Percentiles rank a stretch among this genome's conserved stretches.
Evolutionary conservation across 2,888 invertebrate genomes (phyloP).

Genomic region (Trichogramma evanescens): DNA sequence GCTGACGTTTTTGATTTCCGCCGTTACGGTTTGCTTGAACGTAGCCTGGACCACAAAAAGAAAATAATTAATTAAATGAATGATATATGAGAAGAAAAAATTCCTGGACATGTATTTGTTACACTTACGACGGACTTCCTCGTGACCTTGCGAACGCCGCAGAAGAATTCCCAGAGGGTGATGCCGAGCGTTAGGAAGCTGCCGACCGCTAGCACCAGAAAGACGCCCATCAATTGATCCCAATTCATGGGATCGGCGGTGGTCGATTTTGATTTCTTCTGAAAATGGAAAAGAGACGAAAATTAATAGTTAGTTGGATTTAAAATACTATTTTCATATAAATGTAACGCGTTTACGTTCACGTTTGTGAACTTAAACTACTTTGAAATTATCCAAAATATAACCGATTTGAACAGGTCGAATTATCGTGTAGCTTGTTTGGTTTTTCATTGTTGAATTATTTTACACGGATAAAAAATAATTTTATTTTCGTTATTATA

Average conservation of each 20-base stretch:
- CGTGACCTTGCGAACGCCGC: conserved; percentile 51
- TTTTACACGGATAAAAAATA: too few relatives aligned
- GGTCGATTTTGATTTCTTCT: conserved; percentile 24
- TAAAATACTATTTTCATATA: too few relatives aligned
- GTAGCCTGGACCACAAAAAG: conserved; percentile 38
- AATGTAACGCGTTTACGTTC: too few relatives aligned
- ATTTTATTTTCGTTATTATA: too few relatives aligned
- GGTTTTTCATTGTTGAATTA: too few relatives aligned
- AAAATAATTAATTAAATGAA: not conserved
- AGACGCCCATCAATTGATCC: conserved; percentile 79
- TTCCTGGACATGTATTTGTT: not conserved
- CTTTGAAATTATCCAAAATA: too few relatives aligned
- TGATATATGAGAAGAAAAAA: not conserved
- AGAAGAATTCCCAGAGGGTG: conserved; percentile 62
- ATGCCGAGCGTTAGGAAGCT: conserved; percentile 60
- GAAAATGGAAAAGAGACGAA: not conserved
- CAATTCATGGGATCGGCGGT: conserved; percentile 64
- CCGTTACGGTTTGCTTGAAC: conserved; percentile 56
- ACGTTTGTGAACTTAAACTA: too few relatives aligned
- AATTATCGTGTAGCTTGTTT: too few relatives aligned
- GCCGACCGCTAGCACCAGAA: conserved; percentile 66
- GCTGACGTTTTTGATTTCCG: conserved; percentile 65
- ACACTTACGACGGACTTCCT: conserved; percentile 48
- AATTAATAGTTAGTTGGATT: not conserved
- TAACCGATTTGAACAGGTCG: too few relatives aligned